Evolutionary conservation across 1,140 invertebrate genomes (phyloP), one percentile per base, ranked within the genome.

Genomic region (Drosophila eugracilis): DNA sequence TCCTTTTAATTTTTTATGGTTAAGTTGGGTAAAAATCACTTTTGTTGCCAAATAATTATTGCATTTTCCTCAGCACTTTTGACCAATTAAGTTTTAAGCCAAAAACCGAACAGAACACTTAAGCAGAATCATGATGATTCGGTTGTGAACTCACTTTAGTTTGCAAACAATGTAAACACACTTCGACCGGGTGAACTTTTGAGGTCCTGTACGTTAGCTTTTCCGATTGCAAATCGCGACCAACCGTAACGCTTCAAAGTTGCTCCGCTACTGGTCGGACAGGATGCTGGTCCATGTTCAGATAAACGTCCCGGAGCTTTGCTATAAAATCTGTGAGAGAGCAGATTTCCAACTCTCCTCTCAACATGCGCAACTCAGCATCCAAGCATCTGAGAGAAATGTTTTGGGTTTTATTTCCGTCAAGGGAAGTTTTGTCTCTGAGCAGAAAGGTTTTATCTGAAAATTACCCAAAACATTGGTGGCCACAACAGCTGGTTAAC

Each of bases 211-310:
- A 47, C 49, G 28, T 21, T 59, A 22, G n/a, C n/a, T n/a, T n/a
- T 19, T 74, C 57, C 71, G 71, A 47, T 19, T 45, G 28, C 24
- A 63, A 72, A 36, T 57, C 49, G 55, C 54, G 45, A 62, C 34
- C 62, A 83, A 89, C 84, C 83, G 83, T 78, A 55, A 89, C 78
- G 75, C 59, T 66, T 83, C 75, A 88, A 83, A 73, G 84, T 78
- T 88, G 59, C 75, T 89, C 83, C 84, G 78, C 83, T 88, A 88
- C 83, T 88, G 78, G 75, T 69, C 52, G 47, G 47, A 44, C 37
- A 65, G 65, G 45, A 60, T 75, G 69, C 58, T 73, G 55, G 28
- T n/a, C 26, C 36, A 30, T 54, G 36, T 42, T 42, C 34, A 86
- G 78, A 85, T 77, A 67, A 75, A 78, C 42, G 50, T 88, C 75